Percentiles rank a stretch among this genome's conserved stretches.
Evolutionary conservation across 2,797 vertebrate genomes (phyloP).

Genomic region (Avahi laniger): DNA sequence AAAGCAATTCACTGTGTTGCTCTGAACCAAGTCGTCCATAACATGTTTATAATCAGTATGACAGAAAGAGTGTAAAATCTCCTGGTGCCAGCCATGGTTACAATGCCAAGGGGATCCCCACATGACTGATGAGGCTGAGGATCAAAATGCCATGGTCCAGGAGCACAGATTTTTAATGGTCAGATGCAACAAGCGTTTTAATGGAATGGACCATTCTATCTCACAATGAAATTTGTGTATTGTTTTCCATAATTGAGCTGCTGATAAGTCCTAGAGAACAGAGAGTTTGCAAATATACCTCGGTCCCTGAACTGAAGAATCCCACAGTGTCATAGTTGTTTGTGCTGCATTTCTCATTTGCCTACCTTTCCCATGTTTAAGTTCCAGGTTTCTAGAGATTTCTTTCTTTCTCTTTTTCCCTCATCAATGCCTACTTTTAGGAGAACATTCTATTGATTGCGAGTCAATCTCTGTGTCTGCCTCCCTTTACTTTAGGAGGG

Average conservation of each 20-base stretch:
- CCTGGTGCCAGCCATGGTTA: not conserved
- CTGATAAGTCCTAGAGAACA: not conserved
- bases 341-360: not conserved
- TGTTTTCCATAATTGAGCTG: not conserved
- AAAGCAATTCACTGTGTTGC: not conserved
- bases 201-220: not conserved
- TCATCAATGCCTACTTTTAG: too few relatives aligned
- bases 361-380: not conserved
- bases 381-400: not conserved
- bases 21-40: not conserved
- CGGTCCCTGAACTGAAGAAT: not conserved
- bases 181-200: not conserved
- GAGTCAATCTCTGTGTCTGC: not conserved
- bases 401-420: not conserved
- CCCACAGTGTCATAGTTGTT: not conserved
- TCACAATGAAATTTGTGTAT: not conserved
- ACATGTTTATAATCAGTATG: not conserved
- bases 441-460: not conserved
- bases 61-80: not conserved
- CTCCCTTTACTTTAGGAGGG: not conserved
- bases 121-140: not conserved
- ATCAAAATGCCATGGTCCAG: accelerated
- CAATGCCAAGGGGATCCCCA: not conserved
- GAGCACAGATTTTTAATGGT: not conserved
- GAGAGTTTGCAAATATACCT: not conserved